Conservation (phyloP, 2,113 vertebrate genomes). For the Poeciliopsis prolifica region DNA sequence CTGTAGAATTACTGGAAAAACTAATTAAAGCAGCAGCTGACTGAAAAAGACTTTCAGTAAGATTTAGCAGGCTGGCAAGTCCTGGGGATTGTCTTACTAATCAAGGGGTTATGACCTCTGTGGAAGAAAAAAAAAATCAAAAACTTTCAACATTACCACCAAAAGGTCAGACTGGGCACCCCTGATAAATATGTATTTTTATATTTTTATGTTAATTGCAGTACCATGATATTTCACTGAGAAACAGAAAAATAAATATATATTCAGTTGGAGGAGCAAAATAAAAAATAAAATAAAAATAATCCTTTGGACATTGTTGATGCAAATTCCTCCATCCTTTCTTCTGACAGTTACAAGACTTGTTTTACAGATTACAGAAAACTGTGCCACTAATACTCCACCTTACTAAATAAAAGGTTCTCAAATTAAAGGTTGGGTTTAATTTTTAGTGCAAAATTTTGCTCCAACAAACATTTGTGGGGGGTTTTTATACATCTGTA, state of each 20-base stretch:
- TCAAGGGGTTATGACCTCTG: not conserved
- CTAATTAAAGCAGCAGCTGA: not conserved
- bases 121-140: no score
- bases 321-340: not conserved
- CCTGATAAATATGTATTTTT: not conserved
- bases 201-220: not conserved
- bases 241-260: not conserved
- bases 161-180: not conserved
- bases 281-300: no score
- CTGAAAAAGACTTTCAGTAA: not conserved
- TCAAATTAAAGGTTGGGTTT: no score
- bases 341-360: not conserved
- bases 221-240: not conserved
- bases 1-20: not conserved
- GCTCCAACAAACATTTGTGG: no score
- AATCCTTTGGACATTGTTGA: not conserved
- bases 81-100: not conserved
- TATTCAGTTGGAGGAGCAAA: not conserved
- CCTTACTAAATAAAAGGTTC: no score
- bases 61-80: not conserved
- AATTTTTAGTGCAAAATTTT: no score
- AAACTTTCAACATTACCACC: not conserved
- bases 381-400: no score
- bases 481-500: no score
- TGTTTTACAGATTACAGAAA: not conserved